Evolutionary conservation across 2,797 vertebrate genomes (phyloP).

Genomic region (Poeciliopsis gracilis): DNA sequence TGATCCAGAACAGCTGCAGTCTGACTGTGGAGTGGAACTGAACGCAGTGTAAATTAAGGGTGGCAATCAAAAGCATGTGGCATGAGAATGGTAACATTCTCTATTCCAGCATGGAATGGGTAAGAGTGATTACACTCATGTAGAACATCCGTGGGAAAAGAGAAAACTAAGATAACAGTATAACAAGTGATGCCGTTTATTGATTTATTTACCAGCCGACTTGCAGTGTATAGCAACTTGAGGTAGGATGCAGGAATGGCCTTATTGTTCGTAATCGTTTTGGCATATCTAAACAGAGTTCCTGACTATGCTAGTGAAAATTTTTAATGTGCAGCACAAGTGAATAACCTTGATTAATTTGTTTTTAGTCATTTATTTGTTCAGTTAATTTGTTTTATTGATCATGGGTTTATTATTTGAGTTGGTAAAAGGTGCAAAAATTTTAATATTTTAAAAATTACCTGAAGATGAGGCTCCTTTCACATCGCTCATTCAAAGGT

Average conservation of each 20-base stretch:
- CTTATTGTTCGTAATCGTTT: neutral
- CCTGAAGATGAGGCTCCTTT: neutral
- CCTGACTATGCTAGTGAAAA: neutral
- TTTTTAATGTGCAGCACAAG: neutral
- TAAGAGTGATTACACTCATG: neutral
- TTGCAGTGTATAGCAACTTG: neutral
- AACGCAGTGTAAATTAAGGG: neutral
- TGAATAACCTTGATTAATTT: neutral
- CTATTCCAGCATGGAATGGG: neutral
- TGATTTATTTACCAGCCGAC: neutral
- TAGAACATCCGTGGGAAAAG: neutral
- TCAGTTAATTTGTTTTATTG: neutral
- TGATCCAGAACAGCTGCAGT: no score
- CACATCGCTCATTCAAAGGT: neutral
- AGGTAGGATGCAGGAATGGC: neutral
- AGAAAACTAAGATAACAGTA: neutral
- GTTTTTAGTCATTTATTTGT: neutral
- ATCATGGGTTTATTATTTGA: neutral
- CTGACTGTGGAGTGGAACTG: neutral
- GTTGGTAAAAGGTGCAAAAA: neutral
- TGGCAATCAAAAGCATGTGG: neutral
- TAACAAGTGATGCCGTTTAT: neutral
- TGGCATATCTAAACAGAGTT: neutral
- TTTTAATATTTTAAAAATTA: neutral
- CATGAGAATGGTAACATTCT: neutral